Conservation (phyloP, 2,888 invertebrate genomes). For the Melipona bicolor region DNA sequence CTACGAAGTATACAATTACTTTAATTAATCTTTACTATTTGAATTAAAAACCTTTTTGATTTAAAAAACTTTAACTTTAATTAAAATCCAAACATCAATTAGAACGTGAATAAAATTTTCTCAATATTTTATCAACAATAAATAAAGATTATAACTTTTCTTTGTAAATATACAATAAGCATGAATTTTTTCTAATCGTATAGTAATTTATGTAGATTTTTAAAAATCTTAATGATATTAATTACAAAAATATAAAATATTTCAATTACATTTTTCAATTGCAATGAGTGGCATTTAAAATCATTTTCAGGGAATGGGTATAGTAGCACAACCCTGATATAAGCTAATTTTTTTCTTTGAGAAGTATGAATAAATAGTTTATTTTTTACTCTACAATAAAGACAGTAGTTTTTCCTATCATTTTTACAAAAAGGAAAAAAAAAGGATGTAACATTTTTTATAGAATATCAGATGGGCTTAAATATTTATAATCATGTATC, state of each 20-base stretch:
- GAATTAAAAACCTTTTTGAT: background rate
- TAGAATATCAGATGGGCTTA: constrained; percentile 39
- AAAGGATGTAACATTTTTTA: constrained; percentile 51
- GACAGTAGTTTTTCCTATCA: constrained; percentile 37
- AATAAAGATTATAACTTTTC: constrained; percentile 8
- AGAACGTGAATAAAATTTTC: constrained; percentile 21
- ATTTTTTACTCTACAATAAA: constrained; percentile 54
- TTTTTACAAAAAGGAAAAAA: constrained; percentile 47
- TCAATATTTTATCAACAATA: constrained; percentile 4
- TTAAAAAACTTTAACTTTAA: constrained; percentile 1
- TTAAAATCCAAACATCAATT: constrained; percentile 25
- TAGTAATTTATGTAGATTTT: background rate
- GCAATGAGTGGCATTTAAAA: constrained; percentile 36
- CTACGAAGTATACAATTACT: background rate
- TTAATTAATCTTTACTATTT: constrained; percentile 13
- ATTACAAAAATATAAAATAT: constrained; percentile 66
- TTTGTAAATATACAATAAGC: constrained; percentile 9
- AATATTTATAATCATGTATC: constrained; percentile 27
- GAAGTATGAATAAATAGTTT: constrained; percentile 65
- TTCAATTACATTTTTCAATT: constrained; percentile 41
- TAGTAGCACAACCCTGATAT: constrained; percentile 33
- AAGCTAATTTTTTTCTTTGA: constrained; percentile 35
- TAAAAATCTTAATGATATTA: constrained; percentile 36
- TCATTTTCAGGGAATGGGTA: constrained; percentile 46
- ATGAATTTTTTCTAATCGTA: constrained; percentile 11